Percentiles rank a stretch among this genome's conserved stretches.
Conservation (phyloP, 2,113 vertebrate species). For the Chlamydotis undulata region DNA sequence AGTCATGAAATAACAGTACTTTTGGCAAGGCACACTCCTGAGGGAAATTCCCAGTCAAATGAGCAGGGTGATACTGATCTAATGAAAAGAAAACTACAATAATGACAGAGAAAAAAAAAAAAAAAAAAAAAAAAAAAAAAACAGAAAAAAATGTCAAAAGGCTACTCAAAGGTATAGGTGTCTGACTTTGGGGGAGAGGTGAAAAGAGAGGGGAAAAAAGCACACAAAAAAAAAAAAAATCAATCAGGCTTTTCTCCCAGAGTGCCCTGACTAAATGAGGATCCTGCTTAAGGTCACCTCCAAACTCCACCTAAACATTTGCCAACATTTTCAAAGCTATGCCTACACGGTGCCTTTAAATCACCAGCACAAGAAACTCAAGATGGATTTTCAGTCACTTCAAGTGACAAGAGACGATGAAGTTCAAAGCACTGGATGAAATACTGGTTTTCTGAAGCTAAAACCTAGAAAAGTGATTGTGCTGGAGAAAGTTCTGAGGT, state of each 20-base stretch:
- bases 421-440: neutral
- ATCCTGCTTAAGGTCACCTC: neutral
- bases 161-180: neutral
- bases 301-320: neutral
- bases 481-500: neutral
- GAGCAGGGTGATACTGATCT: conserved; percentile 6
- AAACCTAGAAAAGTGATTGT: neutral
- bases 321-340: neutral
- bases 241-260: neutral
- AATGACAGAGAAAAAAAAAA: neutral
- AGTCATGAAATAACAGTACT: conserved; percentile 46
- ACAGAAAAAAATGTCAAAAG: neutral
- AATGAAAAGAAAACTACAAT: conserved; percentile 20
- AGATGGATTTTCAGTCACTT: neutral
- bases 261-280: neutral
- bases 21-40: neutral
- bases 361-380: neutral
- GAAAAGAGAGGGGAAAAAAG: neutral
- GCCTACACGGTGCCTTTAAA: neutral
- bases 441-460: neutral
- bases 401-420: neutral
- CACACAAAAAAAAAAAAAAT: neutral
- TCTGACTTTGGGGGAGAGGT: neutral
- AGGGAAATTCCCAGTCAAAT: conserved; percentile 10
- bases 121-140: neutral